Evolutionary conservation across 2,113 vertebrate species (phyloP), one percentile per base, ranked within the genome.

Genomic region (Tyrannus savana): DNA sequence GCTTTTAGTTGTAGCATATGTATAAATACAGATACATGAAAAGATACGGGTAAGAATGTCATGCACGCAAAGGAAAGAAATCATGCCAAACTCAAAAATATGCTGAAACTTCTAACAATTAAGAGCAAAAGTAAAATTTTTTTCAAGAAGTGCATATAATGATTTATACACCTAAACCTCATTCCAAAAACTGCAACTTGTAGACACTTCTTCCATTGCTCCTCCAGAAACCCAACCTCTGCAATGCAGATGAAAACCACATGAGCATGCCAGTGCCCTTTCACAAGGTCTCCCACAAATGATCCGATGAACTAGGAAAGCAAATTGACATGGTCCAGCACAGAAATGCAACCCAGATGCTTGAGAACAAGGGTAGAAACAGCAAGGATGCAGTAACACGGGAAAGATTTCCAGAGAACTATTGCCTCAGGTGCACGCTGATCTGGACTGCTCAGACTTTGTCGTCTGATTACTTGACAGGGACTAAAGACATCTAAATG

Each of bases 1-100:
- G 58, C 49, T 81, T 94, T 94, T 77, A 78, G 92, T 90, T 94
- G 62, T 64, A 96, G 42, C 21, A 19, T 28, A 37, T 66, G 14
- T 52, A 39, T 62, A 84, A 93, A 94, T 87, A 60, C 19, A 81
- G 66, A 60, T 49, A 58, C 42, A 62, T 41, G n/a, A 78, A 94
- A 55, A 91, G 60, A 79, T 76, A 95, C 1, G 14, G 37, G 28
- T 49, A 91, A 84, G 30, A 13, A 85, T 76, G 87, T 77, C 44
- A 47, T 23, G 30, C 41, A 74, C 0, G 0, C 15, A 47, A 75
- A 60, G 35, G n/a, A 87, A 89, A 79, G n/a, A 89, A 95, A 91
- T 72, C 17, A 82, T 24, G 28, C 37, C 47, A 84, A 53, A 49
- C 15, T 73, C 22, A 72, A 84, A 95, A 87, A 68, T 30, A 76